Base-by-base conservation (phyloP, 2,888 invertebrate genomes). In the Lepidocyrtoides sp. region DNA sequence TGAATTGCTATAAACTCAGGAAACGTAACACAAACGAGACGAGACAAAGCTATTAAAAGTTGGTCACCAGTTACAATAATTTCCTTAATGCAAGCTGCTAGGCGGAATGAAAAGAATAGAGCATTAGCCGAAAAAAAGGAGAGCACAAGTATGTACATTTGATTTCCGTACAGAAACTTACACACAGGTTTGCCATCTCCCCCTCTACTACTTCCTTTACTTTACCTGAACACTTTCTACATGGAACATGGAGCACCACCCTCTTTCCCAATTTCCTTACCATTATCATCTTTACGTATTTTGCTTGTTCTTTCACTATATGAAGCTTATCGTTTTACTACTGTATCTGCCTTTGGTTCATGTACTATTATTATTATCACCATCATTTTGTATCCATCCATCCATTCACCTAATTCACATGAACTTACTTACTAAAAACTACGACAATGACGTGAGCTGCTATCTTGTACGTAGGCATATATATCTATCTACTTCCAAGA, bases 21-120 rank as follows among this genome's bases (percentile, higher is more conserved):
- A 54, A 75, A 66, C n/a, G 63, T 57, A 77, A 79, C 81, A 14
- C n/a, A 81, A 82, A 88, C 54, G 57, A 66, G 51, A 23, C 3
- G 41, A 84, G 84, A 90, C 89, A 90, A 77, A 51, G 36, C 89
- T 83, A 90, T 90, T 91, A 87, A 91, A 91, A 87, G 44, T 87
- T 87, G 83, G 87, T 83, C 87, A 82, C 83, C 63, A 32, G 66
- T 63, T 48, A 83, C 29, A 83, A 87, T 91, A 86, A 91, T 91
- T 91, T 87, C 82, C 83, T 87, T 87, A 77, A 91, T 91, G 86
- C 91, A 83, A 82, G 81, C 54, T 85, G 79, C 85, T 36, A 85
- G 77, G 84, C 41, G 85, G 90, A 90, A 90, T 20, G 26, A 60
- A 51, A 60, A 72, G 54, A 26, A 17, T 20, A 12, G 57, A 32